phyloP scores from a whole-genome alignment of 2,888 invertebrate genomes.

The Nephrotoma guestfalica region DNA sequence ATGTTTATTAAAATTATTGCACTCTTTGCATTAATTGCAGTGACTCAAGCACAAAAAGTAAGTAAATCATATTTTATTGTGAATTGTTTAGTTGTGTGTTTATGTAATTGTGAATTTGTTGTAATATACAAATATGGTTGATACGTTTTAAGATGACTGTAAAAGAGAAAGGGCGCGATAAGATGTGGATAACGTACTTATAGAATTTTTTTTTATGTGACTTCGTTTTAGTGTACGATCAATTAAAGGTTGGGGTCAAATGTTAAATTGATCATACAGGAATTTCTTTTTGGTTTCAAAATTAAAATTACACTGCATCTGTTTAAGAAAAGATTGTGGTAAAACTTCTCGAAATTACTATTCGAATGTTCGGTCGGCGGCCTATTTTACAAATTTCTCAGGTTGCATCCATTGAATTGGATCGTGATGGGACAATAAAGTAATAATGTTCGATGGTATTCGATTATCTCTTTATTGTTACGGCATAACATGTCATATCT shows the following conservation, averaged over 20 bases:
- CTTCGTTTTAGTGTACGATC: background rate
- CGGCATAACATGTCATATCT: too few relatives aligned
- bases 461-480: too few relatives aligned
- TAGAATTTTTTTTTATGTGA: background rate
- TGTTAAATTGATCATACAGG: background rate
- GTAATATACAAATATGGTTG: too few relatives aligned
- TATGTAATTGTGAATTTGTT: background rate
- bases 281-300: background rate
- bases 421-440: too few relatives aligned
- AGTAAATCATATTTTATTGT: background rate
- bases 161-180: background rate
- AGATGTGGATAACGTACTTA: background rate
- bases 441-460: too few relatives aligned
- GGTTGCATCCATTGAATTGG: too few relatives aligned
- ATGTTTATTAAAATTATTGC: conserved; percentile 14
- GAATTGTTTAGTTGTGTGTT: background rate
- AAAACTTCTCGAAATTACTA: too few relatives aligned
- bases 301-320: too few relatives aligned
- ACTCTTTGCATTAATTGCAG: conserved; percentile 19
- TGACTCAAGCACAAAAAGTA: conserved; percentile 15
- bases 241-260: background rate
- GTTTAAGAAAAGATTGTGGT: too few relatives aligned
- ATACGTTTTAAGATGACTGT: too few relatives aligned
- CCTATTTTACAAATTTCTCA: too few relatives aligned
- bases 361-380: too few relatives aligned